Percentiles rank a stretch among this genome's conserved stretches.
Evolutionary conservation across 2,888 invertebrate species (phyloP).

Genomic region (Hydrotaea cyrtoneurina): DNA sequence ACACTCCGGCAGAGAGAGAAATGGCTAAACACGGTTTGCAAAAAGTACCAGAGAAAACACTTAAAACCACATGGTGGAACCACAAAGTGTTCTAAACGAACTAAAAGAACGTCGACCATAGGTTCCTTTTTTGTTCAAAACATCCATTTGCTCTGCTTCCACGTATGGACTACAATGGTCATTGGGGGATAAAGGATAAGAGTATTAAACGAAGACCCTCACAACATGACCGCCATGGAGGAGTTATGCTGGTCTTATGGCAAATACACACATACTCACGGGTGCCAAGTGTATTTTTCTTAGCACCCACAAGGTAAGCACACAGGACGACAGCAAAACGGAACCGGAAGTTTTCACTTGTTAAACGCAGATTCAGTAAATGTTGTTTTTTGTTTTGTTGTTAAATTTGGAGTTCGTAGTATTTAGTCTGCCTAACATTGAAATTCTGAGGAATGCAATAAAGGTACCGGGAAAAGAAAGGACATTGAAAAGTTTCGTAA

Average conservation of each 20-base stretch:
- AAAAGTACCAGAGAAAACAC: constrained; percentile 15
- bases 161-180: constrained; percentile 44
- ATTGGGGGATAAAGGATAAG: constrained; percentile 40
- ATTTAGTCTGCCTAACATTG: constrained; percentile 38
- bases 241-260: neutral
- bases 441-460: constrained; percentile 31
- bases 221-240: constrained; percentile 28
- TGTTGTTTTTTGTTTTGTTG: constrained; percentile 24
- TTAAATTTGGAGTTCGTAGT: constrained; percentile 30
- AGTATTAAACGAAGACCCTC: constrained; percentile 57
- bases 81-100: constrained; percentile 50
- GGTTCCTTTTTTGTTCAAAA: neutral
- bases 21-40: constrained; percentile 1
- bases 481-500: neutral
- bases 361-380: constrained; percentile 63
- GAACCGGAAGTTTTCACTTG: constrained; percentile 65
- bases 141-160: neutral
- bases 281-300: constrained; percentile 20
- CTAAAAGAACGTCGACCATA: constrained; percentile 14
- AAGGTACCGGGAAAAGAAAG: neutral
- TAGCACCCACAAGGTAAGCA: constrained; percentile 47
- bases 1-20: neutral
- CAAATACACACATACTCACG: neutral
- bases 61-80: constrained; percentile 64
- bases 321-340: constrained; percentile 4